Evolutionary conservation across 2,888 invertebrate genomes (phyloP), one percentile per base, ranked within the genome.

Genomic region (Dusona sp.): DNA sequence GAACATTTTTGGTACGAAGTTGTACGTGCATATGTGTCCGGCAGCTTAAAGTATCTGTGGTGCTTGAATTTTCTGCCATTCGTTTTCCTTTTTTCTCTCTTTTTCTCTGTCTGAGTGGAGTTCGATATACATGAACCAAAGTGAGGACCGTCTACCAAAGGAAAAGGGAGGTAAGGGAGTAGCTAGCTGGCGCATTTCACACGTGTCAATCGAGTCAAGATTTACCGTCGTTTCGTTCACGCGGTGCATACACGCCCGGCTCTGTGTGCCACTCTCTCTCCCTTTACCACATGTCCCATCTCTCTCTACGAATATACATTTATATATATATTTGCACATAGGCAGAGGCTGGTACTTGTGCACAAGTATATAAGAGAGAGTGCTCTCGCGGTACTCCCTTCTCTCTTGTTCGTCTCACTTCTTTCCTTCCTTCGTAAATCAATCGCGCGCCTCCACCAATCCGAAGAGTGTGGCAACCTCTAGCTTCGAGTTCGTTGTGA

Each of bases 121-220:
- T 45, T 75, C 67, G 80, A 61, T 83, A 77, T 70, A 82, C 81
- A 51, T 25, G 68, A 82, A 80, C 77, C 80, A 57, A 75, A 83
- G 82, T 57, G 74, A 79, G 80, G 72, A 54, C 79, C 77, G 61
- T 68, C 61, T 33, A 65, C 51, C 54, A 33, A 77, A 61, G 82
- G 51, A 73, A 67, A 42, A 36, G 74, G 42, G 57, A 79, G 64
- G 38, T 22, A 77, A 85, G 86, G 77, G 88, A 85, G 91, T 91
- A 92, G 91, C 90, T 89, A 86, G 87, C 90, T 91, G 91, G 91
- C 90, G 92, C 92, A 91, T 93, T 93, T 93, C 93, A 92, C 93
- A 92, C 93, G 92, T 93, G 92, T 93, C 93, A 92, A 93, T 93
- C 92, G 92, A 80, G 85, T 79, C 83, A 91, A 92, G 92, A 93